Evolutionary conservation across 1,140 invertebrate genomes (phyloP).

Genomic region (Hesperophylax magnus): DNA sequence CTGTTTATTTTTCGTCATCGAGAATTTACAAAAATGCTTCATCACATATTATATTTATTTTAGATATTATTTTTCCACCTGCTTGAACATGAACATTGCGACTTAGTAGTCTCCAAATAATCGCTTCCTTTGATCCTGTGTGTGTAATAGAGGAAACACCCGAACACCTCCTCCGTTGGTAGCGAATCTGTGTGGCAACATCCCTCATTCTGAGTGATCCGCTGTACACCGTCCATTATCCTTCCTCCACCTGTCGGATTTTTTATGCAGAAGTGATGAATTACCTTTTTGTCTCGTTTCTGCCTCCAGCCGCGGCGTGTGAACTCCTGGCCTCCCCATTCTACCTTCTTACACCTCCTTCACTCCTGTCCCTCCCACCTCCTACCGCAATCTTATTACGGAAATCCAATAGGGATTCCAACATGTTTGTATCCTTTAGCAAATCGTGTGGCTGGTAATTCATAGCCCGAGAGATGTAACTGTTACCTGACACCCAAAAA

Average conservation of each 20-base stretch:
- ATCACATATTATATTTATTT: too few relatives aligned
- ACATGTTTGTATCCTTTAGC: conserved; percentile 53
- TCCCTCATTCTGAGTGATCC: background rate
- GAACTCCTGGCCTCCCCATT: background rate
- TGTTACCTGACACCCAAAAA: background rate
- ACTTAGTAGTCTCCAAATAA: too few relatives aligned
- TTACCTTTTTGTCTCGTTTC: conserved; percentile 38
- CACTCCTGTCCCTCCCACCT: too few relatives aligned
- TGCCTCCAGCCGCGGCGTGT: conserved; percentile 22
- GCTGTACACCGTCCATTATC: background rate
- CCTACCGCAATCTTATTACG: conserved; percentile 49
- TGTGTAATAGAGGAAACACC: too few relatives aligned
- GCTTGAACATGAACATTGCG: too few relatives aligned
- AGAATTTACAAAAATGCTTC: too few relatives aligned
- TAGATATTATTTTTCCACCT: too few relatives aligned
- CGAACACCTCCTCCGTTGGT: too few relatives aligned
- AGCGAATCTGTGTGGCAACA: background rate
- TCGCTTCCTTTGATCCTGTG: too few relatives aligned
- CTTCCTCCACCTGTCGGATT: conserved; percentile 14
- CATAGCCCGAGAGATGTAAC: conserved; percentile 30
- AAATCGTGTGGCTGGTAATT: conserved; percentile 45
- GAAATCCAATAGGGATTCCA: conserved; percentile 54
- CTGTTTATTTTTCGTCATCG: too few relatives aligned
- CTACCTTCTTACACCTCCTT: background rate
- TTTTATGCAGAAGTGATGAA: conserved; percentile 32